Evolutionary conservation across 2,888 invertebrate genomes (phyloP).

Genomic region (Cetonia aurata): DNA sequence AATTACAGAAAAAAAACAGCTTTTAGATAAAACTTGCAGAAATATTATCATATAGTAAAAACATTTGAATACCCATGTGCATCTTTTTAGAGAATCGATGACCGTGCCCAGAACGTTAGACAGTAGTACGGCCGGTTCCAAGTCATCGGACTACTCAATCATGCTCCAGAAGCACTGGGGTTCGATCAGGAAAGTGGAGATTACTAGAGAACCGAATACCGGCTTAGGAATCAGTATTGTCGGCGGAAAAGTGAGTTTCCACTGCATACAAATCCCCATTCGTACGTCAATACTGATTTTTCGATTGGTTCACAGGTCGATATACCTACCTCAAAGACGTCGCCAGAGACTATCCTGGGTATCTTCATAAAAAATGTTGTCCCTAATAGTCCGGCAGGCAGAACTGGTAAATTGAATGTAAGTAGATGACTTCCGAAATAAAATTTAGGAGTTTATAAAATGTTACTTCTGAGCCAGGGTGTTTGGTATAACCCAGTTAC

Average conservation of each 20-base stretch:
- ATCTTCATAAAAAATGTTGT: slow-evolving; percentile 98
- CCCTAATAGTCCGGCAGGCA: slow-evolving; percentile 93
- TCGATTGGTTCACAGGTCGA: slow-evolving; percentile 72
- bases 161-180: slow-evolving; percentile 85
- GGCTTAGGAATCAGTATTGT: slow-evolving; percentile 98
- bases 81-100: slow-evolving; percentile 49
- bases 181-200: slow-evolving; percentile 79
- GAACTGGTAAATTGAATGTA: slow-evolving; percentile 88
- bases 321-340: slow-evolving; percentile 74
- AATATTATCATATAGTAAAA: too few relatives aligned
- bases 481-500: too few relatives aligned
- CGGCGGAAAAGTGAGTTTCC: slow-evolving; percentile 83
- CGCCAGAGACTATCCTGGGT: slow-evolving; percentile 81
- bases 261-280: slow-evolving; percentile 2
- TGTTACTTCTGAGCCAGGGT: too few relatives aligned
- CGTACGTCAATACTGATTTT: not conserved
- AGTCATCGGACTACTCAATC: slow-evolving; percentile 52
- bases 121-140: slow-evolving; percentile 40
- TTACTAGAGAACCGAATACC: slow-evolving; percentile 79
- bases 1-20: too few relatives aligned
- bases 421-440: slow-evolving; percentile 49
- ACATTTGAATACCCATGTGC: not conserved
- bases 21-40: too few relatives aligned
- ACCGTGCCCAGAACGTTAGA: slow-evolving; percentile 50
- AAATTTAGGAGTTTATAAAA: too few relatives aligned